A percentile compares a stretch with the other conserved stretches of the same genome.
Conservation (phyloP, 2,113 vertebrate species). For the Labrus mixtus region DNA sequence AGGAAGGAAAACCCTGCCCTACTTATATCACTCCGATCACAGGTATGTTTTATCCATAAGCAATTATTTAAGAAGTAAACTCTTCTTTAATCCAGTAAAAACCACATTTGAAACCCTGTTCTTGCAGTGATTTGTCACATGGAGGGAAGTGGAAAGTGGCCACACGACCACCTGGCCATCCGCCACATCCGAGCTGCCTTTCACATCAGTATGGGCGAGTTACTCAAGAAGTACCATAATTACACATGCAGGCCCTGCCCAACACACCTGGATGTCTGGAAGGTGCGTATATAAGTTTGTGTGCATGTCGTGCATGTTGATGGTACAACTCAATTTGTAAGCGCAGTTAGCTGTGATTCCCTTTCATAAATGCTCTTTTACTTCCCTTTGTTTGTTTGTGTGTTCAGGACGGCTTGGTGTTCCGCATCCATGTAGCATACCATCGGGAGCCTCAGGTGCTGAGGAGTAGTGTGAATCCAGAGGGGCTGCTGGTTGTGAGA, state of each 20-base stretch:
- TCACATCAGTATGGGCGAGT: slow-evolving; percentile 89
- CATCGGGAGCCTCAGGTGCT: slow-evolving; percentile 93
- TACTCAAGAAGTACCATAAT: slow-evolving; percentile 86
- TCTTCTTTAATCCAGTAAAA: background rate
- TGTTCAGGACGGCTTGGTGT: slow-evolving; percentile 90
- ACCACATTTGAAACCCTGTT: background rate
- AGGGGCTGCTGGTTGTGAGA: slow-evolving; percentile 89
- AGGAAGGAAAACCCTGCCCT: slow-evolving; percentile 87
- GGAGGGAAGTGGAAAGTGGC: slow-evolving; percentile 98
- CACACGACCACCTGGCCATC: slow-evolving; percentile 89
- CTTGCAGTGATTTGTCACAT: slow-evolving; percentile 93
- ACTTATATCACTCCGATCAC: slow-evolving; percentile 90
- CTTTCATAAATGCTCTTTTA: background rate
- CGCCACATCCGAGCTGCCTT: slow-evolving; percentile 92
- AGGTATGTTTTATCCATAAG: slow-evolving; percentile 74
- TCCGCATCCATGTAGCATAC: slow-evolving; percentile 93
- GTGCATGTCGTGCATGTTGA: background rate
- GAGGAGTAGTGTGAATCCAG: slow-evolving; percentile 86
- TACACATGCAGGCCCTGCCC: slow-evolving; percentile 85
- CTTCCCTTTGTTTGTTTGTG: background rate
- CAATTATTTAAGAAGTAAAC: background rate
- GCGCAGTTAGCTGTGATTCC: background rate
- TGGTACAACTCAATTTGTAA: background rate
- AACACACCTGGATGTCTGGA: slow-evolving; percentile 90
- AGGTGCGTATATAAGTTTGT: slow-evolving; percentile 69